These are phyloP conservation scores for Mormyrus proboscirostris DNA, from an alignment of 2,797 vertebrate species.

Conservation along the genomic window DNA sequence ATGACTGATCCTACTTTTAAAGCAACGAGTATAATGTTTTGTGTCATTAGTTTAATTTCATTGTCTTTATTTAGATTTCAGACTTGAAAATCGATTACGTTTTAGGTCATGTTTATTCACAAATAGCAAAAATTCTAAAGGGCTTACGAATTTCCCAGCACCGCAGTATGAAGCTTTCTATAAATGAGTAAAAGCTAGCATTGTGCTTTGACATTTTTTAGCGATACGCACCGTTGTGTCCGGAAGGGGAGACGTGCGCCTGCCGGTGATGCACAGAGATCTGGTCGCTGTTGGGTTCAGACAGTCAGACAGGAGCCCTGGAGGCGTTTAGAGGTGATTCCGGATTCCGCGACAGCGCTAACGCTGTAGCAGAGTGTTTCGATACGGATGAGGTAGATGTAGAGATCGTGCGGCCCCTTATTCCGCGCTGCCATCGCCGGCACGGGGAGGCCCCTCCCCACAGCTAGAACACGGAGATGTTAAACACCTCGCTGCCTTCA, in stretches of 20 bases:
- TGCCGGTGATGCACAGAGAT: neutral
- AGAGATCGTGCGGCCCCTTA: neutral
- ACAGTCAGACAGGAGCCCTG: neutral
- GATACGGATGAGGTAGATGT: neutral
- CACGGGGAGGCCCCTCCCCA: neutral
- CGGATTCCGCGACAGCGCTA: neutral
- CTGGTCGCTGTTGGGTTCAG: neutral
- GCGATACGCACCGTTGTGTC: neutral
- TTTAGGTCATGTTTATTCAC: neutral
- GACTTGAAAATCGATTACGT: neutral
- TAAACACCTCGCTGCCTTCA: neutral
- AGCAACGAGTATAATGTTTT: neutral
- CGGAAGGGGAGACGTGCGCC: neutral
- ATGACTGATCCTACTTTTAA: neutral
- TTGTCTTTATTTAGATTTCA: neutral
- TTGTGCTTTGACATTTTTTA: neutral
- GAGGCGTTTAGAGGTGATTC: neutral
- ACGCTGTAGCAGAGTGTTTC: neutral
- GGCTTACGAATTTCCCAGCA: neutral
- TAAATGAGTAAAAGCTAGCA: neutral
- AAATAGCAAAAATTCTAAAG: neutral
- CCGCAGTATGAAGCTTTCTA: neutral
- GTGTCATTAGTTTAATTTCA: neutral
- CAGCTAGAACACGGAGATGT: neutral
- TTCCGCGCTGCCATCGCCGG: neutral